Evolutionary conservation across 2,113 vertebrate genomes (phyloP).

Genomic region (Sterna hirundo): DNA sequence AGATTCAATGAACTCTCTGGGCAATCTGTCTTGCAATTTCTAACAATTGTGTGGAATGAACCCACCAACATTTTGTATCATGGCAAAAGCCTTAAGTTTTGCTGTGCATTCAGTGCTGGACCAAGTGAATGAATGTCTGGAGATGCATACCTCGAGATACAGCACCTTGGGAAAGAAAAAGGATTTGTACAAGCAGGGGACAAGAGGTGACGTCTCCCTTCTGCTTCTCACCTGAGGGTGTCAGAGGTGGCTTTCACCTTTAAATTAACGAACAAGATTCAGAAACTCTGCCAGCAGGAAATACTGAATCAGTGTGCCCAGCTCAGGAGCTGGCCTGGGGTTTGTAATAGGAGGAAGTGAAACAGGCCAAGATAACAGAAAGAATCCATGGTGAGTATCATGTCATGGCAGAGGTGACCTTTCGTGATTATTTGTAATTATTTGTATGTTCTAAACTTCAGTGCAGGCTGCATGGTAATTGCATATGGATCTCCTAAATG

Average conservation of each 20-base stretch:
- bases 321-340: not conserved
- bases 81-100: not conserved
- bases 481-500: conserved; percentile 27
- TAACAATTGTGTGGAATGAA: not conserved
- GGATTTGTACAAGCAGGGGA: not conserved
- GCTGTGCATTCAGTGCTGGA: not conserved
- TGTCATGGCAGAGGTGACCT: not conserved
- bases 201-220: not conserved
- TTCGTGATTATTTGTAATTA: not conserved
- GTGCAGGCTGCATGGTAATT: conserved; percentile 48
- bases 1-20: not conserved
- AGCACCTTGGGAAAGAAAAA: not conserved
- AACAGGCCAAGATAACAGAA: not conserved
- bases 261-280: not conserved
- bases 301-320: not conserved
- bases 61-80: not conserved
- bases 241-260: not conserved
- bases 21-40: not conserved
- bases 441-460: conserved; percentile 55
- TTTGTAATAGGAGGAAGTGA: not conserved
- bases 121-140: not conserved
- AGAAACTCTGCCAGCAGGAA: not conserved
- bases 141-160: accelerated
- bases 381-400: not conserved
- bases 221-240: not conserved